Percentiles rank a stretch among this genome's conserved stretches.
Evolutionary conservation across 2,113 vertebrate genomes (phyloP).

Genomic region (Saccopteryx leptura): DNA sequence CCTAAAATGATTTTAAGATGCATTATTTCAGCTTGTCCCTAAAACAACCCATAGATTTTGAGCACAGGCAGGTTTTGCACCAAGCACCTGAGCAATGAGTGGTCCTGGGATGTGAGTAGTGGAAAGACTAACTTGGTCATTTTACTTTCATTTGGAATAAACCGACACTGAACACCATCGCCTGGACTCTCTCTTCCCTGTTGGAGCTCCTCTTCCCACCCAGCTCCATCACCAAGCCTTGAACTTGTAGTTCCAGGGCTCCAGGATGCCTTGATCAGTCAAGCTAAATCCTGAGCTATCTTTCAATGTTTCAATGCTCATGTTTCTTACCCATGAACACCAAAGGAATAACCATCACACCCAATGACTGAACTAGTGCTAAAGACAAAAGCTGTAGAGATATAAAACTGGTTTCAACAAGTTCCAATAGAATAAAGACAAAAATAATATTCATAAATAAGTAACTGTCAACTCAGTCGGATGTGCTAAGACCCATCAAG

Average conservation of each 20-base stretch:
- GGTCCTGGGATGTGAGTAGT: rapidly evolving
- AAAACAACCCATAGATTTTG: not conserved
- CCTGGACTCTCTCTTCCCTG: not conserved
- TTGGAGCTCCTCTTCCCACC: not conserved
- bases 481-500: not conserved
- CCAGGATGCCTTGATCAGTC: not conserved
- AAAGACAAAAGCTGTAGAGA: not conserved
- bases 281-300: not conserved
- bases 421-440: not conserved
- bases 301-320: not conserved
- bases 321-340: not conserved
- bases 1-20: slow-evolving; percentile 26
- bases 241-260: not conserved
- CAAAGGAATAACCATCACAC: not conserved
- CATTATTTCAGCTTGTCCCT: not conserved
- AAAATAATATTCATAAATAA: not conserved
- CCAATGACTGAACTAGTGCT: no score
- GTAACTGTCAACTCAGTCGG: not conserved
- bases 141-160: not conserved
- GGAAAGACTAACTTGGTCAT: not conserved
- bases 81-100: not conserved
- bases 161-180: not conserved
- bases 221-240: not conserved
- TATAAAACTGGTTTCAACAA: not conserved
- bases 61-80: not conserved